phyloP scores from a whole-genome alignment of 2,888 invertebrate genomes.

The Octonoba sinensis region DNA sequence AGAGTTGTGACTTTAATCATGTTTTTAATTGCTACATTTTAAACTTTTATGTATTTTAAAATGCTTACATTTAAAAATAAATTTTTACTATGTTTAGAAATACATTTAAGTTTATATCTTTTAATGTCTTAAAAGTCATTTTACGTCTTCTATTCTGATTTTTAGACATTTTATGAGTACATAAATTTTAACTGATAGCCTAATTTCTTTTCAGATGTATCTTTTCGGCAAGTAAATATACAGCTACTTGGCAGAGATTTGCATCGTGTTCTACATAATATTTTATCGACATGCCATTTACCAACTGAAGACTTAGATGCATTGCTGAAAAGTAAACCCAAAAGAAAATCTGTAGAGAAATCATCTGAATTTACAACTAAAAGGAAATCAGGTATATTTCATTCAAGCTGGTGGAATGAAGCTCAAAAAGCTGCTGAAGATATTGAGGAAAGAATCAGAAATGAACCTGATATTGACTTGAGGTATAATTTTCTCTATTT shows the following conservation, averaged over 20 bases:
- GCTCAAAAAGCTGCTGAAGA: conserved; percentile 26
- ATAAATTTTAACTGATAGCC: not conserved
- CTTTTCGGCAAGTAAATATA: conserved; percentile 76
- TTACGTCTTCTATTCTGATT: too few relatives aligned
- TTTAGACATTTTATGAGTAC: too few relatives aligned
- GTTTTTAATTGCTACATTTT: too few relatives aligned
- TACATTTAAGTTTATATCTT: too few relatives aligned
- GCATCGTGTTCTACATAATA: conserved; percentile 80
- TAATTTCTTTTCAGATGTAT: conserved; percentile 36
- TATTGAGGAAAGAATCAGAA: conserved; percentile 40
- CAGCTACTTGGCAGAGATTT: conserved; percentile 79
- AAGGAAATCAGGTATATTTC: not conserved
- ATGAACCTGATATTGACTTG: conserved; percentile 55
- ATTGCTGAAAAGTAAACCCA: conserved; percentile 73
- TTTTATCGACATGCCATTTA: conserved; percentile 85
- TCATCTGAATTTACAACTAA: not conserved
- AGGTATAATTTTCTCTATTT: conserved; percentile 33
- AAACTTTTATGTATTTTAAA: too few relatives aligned
- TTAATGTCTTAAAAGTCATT: too few relatives aligned
- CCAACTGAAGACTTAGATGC: conserved; percentile 89
- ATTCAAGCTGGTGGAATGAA: conserved; percentile 48
- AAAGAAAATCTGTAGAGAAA: conserved; percentile 67
- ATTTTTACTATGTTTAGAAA: too few relatives aligned
- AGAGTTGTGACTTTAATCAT: too few relatives aligned
- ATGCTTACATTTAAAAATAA: too few relatives aligned